Evolutionary conservation across 2,888 invertebrate species (phyloP).

Genomic region (Phyto melanocephala): DNA sequence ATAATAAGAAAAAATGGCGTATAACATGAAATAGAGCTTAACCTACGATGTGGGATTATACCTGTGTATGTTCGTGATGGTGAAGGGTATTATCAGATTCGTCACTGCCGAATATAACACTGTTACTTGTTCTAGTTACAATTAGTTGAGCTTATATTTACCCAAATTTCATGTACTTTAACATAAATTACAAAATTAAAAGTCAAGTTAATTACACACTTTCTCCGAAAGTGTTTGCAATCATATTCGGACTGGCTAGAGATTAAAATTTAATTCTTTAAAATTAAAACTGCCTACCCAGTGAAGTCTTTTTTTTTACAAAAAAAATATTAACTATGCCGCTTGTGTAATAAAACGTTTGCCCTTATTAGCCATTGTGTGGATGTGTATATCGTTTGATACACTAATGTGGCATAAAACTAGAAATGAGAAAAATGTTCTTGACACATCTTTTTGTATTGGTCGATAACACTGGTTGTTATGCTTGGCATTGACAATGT

Average conservation of each 20-base stretch:
- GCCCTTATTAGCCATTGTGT: no score
- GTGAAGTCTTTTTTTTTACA: no score
- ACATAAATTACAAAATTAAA: constrained; percentile 1
- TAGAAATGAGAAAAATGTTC: background rate
- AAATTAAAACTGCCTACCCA: background rate
- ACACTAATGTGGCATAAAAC: no score
- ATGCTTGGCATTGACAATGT: background rate
- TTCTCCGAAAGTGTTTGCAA: background rate
- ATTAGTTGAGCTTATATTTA: no score
- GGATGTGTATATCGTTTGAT: no score
- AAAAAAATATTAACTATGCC: background rate
- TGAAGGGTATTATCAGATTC: no score
- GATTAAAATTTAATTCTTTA: background rate
- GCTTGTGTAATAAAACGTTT: background rate
- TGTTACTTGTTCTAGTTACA: no score
- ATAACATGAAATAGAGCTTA: no score
- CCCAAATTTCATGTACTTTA: constrained; percentile 19
- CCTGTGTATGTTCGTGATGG: no score
- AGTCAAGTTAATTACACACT: constrained; percentile 10
- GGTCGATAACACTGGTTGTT: background rate
- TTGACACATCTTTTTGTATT: background rate
- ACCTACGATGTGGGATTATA: no score
- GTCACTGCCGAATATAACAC: no score
- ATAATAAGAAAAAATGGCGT: no score
- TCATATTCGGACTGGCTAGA: background rate